Evolutionary conservation across 2,888 invertebrate genomes (phyloP).

Genomic region (Gastracanthus pulcherrimus): DNA sequence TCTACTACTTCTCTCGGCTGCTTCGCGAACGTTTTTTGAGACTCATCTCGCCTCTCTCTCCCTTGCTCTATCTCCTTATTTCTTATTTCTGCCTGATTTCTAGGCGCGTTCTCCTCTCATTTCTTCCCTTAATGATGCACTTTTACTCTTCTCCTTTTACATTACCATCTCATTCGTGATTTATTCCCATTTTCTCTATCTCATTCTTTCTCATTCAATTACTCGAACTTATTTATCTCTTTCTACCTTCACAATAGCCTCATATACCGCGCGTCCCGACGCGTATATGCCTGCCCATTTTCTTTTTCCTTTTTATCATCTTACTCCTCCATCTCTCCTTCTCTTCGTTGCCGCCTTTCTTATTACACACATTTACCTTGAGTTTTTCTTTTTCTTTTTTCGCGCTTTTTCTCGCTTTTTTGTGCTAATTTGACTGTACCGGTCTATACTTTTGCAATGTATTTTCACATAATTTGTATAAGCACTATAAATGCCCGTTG

Average conservation of each 20-base stretch:
- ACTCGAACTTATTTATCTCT: constrained; percentile 53
- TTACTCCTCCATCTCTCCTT: no score
- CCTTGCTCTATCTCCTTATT: constrained; percentile 4
- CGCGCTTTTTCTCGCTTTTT: background rate
- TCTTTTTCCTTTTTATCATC: background rate
- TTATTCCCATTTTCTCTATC: constrained; percentile 56
- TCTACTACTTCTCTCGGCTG: constrained; percentile 1
- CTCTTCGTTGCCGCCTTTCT: no score
- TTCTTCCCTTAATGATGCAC: constrained; percentile 55
- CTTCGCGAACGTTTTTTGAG: no score
- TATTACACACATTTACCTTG: background rate
- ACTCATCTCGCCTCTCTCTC: background rate
- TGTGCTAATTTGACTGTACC: no score
- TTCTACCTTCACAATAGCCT: constrained; percentile 44
- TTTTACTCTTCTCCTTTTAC: constrained; percentile 54
- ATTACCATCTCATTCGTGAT: constrained; percentile 56
- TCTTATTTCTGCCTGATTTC: constrained; percentile 29
- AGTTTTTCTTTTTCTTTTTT: background rate
- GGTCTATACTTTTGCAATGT: no score
- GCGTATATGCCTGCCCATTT: background rate
- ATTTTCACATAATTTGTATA: no score
- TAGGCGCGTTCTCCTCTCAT: constrained; percentile 22
- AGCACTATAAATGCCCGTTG: no score
- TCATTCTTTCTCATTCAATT: constrained; percentile 63
- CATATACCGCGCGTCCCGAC: background rate